Evolutionary conservation across 2,797 vertebrate genomes (phyloP).

Genomic region (Morelia viridis): DNA sequence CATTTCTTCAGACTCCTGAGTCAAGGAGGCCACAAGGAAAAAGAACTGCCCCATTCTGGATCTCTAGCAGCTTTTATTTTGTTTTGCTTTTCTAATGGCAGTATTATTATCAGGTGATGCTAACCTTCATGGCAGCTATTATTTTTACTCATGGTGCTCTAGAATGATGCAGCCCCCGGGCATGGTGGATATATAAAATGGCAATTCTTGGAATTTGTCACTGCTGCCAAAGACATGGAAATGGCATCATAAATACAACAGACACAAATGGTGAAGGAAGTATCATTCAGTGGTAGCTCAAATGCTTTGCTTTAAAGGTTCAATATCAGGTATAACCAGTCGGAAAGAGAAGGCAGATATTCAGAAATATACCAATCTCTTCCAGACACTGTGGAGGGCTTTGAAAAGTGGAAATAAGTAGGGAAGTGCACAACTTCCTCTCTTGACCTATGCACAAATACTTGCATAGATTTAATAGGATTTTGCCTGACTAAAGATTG

Average conservation of each 20-base stretch:
- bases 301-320: background rate
- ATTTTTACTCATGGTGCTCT: background rate
- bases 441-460: conserved; percentile 32
- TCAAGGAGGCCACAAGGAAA: too few species aligned
- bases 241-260: background rate
- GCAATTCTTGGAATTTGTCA: background rate
- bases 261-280: background rate
- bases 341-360: background rate
- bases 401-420: conserved; percentile 36
- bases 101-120: background rate
- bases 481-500: conserved; percentile 34
- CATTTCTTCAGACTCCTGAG: background rate
- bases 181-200: background rate
- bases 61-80: background rate
- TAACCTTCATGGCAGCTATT: background rate
- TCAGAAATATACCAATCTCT: background rate
- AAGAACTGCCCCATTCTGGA: background rate
- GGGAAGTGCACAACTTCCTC: conserved; percentile 18
- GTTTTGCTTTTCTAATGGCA: background rate
- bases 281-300: background rate
- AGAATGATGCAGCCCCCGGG: background rate
- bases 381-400: background rate
- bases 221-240: background rate
- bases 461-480: conserved; percentile 24
- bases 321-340: background rate